These are phyloP conservation scores for Lates japonicus DNA, from an alignment of 2,797 vertebrate species.

Conservation along the genomic window DNA sequence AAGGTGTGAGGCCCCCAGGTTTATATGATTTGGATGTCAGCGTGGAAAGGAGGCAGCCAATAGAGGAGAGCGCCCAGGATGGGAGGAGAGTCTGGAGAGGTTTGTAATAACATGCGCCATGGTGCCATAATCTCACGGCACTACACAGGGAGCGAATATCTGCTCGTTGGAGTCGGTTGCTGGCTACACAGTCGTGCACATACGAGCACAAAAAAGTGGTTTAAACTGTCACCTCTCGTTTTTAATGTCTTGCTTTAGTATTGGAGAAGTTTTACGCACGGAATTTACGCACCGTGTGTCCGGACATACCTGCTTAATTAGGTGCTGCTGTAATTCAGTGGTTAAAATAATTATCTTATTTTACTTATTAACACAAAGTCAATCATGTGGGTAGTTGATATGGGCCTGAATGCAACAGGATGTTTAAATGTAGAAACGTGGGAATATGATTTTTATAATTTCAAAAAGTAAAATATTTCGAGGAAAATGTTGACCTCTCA, in stretches of 20 bases:
- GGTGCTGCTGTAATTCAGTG: constrained; percentile 1
- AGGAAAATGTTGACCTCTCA: too few relatives aligned
- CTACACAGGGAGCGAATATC: constrained; percentile 17
- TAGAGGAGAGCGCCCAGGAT: constrained; percentile 52
- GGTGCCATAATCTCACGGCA: constrained; percentile 43
- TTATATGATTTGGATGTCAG: constrained; percentile 79
- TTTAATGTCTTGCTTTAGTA: neutral
- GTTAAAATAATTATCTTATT: neutral
- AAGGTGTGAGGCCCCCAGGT: constrained; percentile 78
- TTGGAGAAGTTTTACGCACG: constrained; percentile 59
- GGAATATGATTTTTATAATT: neutral
- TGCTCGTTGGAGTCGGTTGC: neutral
- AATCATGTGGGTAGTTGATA: neutral
- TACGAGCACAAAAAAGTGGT: neutral
- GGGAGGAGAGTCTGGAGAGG: constrained; percentile 77
- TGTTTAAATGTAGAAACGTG: neutral
- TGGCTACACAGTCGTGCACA: neutral
- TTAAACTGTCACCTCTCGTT: neutral
- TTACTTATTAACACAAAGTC: neutral
- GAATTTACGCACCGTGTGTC: constrained; percentile 23
- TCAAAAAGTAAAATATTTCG: neutral
- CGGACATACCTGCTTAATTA: neutral
- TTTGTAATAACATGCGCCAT: constrained; percentile 54
- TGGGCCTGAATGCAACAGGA: neutral
- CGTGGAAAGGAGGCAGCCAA: constrained; percentile 73